Evolutionary conservation across 2,888 invertebrate genomes (phyloP).

Genomic region (Spilosoma lubricipeda): DNA sequence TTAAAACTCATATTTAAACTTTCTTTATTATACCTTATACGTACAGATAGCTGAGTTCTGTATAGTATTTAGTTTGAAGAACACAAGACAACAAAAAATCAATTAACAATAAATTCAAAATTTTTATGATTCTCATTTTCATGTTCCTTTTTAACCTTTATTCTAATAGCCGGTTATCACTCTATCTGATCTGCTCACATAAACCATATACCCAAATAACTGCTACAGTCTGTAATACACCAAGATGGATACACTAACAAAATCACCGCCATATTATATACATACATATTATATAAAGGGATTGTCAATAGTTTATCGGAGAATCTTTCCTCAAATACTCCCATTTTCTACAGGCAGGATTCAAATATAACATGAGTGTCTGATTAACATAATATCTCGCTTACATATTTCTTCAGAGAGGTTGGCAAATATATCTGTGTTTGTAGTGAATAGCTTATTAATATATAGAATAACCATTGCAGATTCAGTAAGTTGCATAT

Average conservation of each 20-base stretch:
- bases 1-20: too few relatives aligned
- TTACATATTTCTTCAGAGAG: background rate
- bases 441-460: conserved; percentile 3
- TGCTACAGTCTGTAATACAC: background rate
- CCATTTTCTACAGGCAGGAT: conserved; percentile 1
- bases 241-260: background rate
- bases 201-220: too few relatives aligned
- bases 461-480: background rate
- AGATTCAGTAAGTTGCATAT: background rate
- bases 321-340: background rate
- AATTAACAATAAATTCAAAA: background rate
- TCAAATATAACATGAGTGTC: conserved; percentile 3
- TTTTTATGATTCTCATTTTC: background rate
- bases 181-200: background rate
- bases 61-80: background rate
- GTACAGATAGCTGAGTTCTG: background rate
- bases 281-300: background rate
- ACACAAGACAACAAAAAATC: background rate
- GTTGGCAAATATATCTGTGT: background rate
- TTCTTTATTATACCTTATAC: too few relatives aligned
- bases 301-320: background rate
- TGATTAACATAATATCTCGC: conserved; percentile 6
- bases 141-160: background rate
- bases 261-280: background rate
- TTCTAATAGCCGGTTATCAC: background rate